phyloP scores from a whole-genome alignment of 1,140 invertebrate species.

The Agrypnia vestita region DNA sequence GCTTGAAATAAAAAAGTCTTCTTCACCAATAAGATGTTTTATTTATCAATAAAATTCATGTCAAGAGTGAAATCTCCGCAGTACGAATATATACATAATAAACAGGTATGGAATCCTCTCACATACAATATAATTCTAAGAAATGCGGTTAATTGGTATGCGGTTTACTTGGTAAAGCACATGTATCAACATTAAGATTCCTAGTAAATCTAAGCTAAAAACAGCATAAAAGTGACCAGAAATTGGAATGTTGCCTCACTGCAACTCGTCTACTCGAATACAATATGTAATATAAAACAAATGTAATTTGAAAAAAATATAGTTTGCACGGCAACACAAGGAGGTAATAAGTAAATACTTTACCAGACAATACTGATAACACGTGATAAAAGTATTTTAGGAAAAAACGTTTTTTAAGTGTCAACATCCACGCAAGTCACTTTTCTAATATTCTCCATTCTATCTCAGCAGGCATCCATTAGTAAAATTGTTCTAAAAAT shows the following conservation, averaged over 20 bases:
- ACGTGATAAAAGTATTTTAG: constrained; percentile 26
- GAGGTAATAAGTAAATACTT: constrained; percentile 52
- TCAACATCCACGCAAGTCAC: neutral
- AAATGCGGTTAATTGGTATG: constrained; percentile 53
- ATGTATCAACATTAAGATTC: constrained; percentile 58
- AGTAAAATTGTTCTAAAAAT: constrained; percentile 19
- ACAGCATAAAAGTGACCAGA: constrained; percentile 56
- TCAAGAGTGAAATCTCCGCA: constrained; percentile 57
- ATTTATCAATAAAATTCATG: constrained; percentile 56
- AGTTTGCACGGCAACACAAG: constrained; percentile 53
- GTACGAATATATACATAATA: constrained; percentile 58
- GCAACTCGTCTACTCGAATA: constrained; percentile 55
- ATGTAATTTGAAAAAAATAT: constrained; percentile 40
- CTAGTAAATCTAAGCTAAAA: constrained; percentile 58
- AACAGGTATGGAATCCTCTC: constrained; percentile 48
- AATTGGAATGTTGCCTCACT: constrained; percentile 59
- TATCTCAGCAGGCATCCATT: neutral
- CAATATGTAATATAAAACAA: constrained; percentile 42
- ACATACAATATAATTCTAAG: constrained; percentile 51
- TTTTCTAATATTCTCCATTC: constrained; percentile 16
- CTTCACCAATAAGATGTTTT: constrained; percentile 45
- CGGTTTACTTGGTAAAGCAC: constrained; percentile 56
- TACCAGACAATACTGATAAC: constrained; percentile 52
- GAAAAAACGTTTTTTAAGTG: constrained; percentile 40
- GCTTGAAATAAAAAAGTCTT: neutral